phyloP scores from a whole-genome alignment of 2,797 vertebrate species.

The Sebastes hubbsi region DNA sequence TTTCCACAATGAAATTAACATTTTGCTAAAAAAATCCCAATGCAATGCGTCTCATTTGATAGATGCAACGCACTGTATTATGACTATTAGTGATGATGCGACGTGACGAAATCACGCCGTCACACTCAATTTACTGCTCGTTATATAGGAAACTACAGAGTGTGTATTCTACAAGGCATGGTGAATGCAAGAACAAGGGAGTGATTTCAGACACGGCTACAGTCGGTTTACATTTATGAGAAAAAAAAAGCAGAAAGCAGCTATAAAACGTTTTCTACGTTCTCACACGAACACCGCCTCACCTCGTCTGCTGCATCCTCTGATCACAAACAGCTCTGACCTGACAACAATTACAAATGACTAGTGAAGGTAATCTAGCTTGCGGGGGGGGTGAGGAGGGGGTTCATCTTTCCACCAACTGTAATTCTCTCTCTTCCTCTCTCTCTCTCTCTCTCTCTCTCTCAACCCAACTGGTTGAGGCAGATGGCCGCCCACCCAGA shows the following conservation, averaged over 20 bases:
- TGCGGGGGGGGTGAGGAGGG: rapidly evolving
- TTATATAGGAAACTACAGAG: neutral
- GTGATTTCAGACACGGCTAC: neutral
- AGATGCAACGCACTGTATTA: neutral
- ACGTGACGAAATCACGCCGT: no score
- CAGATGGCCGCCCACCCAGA: no score
- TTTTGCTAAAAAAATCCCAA: neutral
- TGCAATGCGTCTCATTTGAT: neutral
- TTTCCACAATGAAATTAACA: neutral
- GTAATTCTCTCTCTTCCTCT: neutral
- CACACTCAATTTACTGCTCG: neutral
- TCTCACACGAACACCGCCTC: neutral
- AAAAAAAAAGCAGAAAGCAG: neutral
- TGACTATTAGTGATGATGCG: no score
- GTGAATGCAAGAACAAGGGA: neutral
- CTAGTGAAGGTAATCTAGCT: neutral
- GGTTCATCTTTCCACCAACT: neutral
- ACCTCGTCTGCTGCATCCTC: neutral
- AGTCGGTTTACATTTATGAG: neutral
- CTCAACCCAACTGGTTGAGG: no score
- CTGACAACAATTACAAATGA: neutral
- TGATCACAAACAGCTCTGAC: neutral
- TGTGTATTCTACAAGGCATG: neutral
- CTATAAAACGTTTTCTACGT: neutral
- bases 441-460: no score